Base-by-base conservation (phyloP, 2,113 vertebrate genomes). In the Psephotus haematonotus region DNA sequence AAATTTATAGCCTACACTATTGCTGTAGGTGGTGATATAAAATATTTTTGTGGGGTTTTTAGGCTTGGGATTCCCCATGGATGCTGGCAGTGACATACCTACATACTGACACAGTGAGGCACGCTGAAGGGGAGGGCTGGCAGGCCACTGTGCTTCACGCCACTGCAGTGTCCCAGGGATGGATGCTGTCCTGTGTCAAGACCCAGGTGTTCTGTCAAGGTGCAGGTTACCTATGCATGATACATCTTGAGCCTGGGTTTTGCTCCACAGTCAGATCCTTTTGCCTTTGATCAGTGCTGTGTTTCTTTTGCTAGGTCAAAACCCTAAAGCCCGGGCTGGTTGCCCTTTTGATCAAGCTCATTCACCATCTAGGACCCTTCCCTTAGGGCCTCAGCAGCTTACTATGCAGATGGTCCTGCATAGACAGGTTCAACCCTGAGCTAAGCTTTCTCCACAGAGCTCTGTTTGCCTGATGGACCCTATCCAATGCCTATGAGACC, bases 1-100 rank as follows among this genome's bases (percentile, higher is more conserved):
- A 89, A 93, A 95, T 95, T 93, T 92, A 84, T 86, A 91, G 80
- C 65, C 69, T 60, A 17, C 86, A 79, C 35, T 64, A 68, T 35
- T 86, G 77, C 65, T 0, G 81, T 93, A 89, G 94, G 91, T 92
- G 94, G 91, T 52, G 62, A 91, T 89, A 92, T 33, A 89, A 95
- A 88, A 96, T 89, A 68, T 31, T 86, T 88, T 0, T 10, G 37
- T 28, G 81, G 93, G 94, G 65, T 50, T 96, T 97, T 93, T 82
- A 71, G 76, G 39, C 52, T 76, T 84, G 93, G 89, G 93, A 92
- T 97, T 96, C 89, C 94, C 93, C 33, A 50, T 20, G 33, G 81
- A 69, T 93, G 29, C 83, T 92, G 83, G 23, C 77, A 78, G 83
- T 50, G 64, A 59, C 60, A 86, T 4, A 65, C 49, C 15, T 75